Percentiles rank a stretch among this genome's conserved stretches.
phyloP scores from a whole-genome alignment of 2,113 vertebrate species.

The Alligator sinensis region DNA sequence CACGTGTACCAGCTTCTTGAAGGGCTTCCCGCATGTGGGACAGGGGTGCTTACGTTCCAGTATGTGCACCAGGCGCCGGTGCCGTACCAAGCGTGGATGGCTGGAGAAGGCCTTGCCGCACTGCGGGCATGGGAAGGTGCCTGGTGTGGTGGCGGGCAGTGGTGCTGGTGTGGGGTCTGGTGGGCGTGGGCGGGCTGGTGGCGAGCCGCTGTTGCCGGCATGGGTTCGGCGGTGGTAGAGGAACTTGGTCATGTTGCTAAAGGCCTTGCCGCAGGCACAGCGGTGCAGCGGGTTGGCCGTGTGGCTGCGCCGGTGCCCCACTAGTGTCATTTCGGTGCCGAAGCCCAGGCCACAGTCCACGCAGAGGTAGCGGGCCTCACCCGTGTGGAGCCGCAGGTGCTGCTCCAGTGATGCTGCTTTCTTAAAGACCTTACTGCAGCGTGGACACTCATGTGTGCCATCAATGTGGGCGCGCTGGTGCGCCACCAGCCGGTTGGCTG shows the following conservation, averaged over 20 bases:
- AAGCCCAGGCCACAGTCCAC: slow-evolving; percentile 91
- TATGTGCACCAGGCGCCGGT: slow-evolving; percentile 81
- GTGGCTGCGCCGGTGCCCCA: slow-evolving; percentile 90
- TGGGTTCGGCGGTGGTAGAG: slow-evolving; percentile 92
- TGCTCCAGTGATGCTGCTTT: slow-evolving; percentile 87
- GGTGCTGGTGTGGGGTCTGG: slow-evolving; percentile 37
- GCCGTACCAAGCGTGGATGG: slow-evolving; percentile 82
- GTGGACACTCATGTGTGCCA: slow-evolving; percentile 86
- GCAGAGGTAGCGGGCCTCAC: slow-evolving; percentile 89
- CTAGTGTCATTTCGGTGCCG: slow-evolving; percentile 89
- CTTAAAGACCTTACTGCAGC: slow-evolving; percentile 91
- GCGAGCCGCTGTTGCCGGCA: slow-evolving; percentile 75
- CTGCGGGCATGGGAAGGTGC: slow-evolving; percentile 80
- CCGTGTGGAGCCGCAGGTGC: slow-evolving; percentile 88
- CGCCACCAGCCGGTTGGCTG: slow-evolving; percentile 86
- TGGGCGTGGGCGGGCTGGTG: not conserved
- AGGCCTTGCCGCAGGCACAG: slow-evolving; percentile 90
- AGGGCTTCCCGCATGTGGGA: slow-evolving; percentile 85
- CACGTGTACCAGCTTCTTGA: slow-evolving; percentile 90
- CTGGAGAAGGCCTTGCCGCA: slow-evolving; percentile 84
- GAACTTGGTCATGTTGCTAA: slow-evolving; percentile 95
- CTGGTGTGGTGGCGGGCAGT: not conserved
- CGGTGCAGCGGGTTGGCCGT: slow-evolving; percentile 89
- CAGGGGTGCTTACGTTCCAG: slow-evolving; percentile 85
- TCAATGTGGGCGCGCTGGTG: slow-evolving; percentile 88